phyloP scores from a whole-genome alignment of 2,113 vertebrate genomes.

The Brachionichthys hirsutus region DNA sequence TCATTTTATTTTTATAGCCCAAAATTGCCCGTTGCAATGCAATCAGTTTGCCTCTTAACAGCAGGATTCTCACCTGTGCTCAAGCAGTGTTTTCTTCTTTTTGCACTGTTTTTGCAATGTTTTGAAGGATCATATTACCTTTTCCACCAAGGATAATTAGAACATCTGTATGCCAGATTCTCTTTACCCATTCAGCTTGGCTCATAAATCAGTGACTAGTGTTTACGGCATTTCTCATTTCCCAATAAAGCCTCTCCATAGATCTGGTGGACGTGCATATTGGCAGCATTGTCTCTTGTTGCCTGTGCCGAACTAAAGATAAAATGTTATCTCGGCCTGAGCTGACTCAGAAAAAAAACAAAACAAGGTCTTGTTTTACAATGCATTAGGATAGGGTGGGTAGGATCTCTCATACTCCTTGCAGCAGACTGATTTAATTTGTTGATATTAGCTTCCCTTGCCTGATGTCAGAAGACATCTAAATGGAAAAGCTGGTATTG shows the following conservation, averaged over 20 bases:
- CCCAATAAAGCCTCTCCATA: constrained; percentile 26
- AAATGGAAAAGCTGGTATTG: constrained; percentile 21
- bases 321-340: constrained; percentile 34
- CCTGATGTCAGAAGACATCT: constrained; percentile 19
- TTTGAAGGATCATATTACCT: background rate
- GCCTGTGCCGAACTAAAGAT: constrained; percentile 22
- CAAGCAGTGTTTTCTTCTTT: background rate
- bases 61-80: background rate
- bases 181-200: constrained; percentile 3
- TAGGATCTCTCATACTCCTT: constrained; percentile 24
- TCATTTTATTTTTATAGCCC: too few relatives aligned
- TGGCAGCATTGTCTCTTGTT: constrained; percentile 6
- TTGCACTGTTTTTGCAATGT: background rate
- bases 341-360: constrained; percentile 19
- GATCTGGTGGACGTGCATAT: constrained; percentile 28
- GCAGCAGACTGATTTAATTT: constrained; percentile 52
- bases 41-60: too few relatives aligned
- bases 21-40: too few relatives aligned
- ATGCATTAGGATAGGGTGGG: constrained; percentile 40
- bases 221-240: constrained; percentile 40
- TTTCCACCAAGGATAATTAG: constrained; percentile 5
- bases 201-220: constrained; percentile 28
- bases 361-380: constrained; percentile 37
- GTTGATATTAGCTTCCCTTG: constrained; percentile 38
- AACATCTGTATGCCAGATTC: constrained; percentile 12